phyloP scores from a whole-genome alignment of 2,797 vertebrate genomes.

The Thalassophryne amazonica region DNA sequence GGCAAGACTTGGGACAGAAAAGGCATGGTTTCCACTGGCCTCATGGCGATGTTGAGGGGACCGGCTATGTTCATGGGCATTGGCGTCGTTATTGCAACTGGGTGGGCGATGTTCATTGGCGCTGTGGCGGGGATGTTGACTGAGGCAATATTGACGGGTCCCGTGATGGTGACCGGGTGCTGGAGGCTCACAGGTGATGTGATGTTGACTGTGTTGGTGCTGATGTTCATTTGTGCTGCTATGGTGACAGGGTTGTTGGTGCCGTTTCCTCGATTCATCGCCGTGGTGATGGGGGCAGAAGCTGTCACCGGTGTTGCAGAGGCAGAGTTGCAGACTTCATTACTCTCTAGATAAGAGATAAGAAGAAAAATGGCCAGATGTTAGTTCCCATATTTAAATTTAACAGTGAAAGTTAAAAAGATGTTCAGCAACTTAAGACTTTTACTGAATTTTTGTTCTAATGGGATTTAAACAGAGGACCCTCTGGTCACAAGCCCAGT shows the following conservation, averaged over 20 bases:
- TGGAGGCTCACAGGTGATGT: conserved; percentile 92
- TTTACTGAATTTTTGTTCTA: too few relatives aligned
- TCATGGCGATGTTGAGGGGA: conserved; percentile 93
- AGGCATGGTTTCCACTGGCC: conserved; percentile 86
- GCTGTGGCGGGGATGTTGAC: conserved; percentile 79
- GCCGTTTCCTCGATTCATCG: conserved; percentile 71
- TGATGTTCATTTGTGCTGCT: conserved; percentile 97
- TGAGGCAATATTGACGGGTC: conserved; percentile 91
- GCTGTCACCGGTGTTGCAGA: conserved; percentile 71
- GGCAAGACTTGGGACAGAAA: conserved; percentile 97
- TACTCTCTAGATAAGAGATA: conserved; percentile 51
- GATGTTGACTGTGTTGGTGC: conserved; percentile 95
- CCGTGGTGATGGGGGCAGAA: conserved; percentile 70
- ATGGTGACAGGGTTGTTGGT: conserved; percentile 90
- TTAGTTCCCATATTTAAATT: too few relatives aligned
- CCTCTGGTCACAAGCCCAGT: too few relatives aligned
- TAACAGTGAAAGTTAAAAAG: too few relatives aligned
- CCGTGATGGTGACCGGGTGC: conserved; percentile 95
- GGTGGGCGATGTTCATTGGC: conserved; percentile 94
- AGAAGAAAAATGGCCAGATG: too few relatives aligned
- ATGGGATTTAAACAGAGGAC: too few relatives aligned
- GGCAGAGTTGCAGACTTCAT: conserved; percentile 72
- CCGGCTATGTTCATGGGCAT: conserved; percentile 92
- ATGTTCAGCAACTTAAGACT: too few relatives aligned
- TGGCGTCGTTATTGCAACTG: conserved; percentile 92